Base-by-base conservation (phyloP, 2,113 vertebrate species). In the Climacteris rufus region DNA sequence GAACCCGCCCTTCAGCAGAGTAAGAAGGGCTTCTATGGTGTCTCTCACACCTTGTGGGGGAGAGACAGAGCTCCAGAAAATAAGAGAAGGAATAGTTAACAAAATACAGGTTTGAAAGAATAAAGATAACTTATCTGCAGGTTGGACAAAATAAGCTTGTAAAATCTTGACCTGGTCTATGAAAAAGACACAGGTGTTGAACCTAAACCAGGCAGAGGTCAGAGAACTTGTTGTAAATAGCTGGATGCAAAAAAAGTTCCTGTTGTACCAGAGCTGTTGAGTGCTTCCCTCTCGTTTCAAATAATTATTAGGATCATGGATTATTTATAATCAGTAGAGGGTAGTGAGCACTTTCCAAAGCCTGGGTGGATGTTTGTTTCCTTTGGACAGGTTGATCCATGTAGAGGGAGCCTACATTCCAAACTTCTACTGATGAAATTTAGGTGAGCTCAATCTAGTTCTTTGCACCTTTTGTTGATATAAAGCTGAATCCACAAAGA, bases 351-450 rank as follows among this genome's bases (percentile, higher is more conserved):
- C 92, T 78, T 70, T 70, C n/a, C n/a, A 40, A 66, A 71, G n/a
- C 28, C 22, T 79, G 0, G 0, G 11, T 37, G 8, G 9, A 6
- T 56, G 12, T 54, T 69, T 8, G 0, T 61, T 30, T 47, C 7
- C 50, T 69, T 84, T 64, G 60, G 21, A 54, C 7, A 56, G 40
- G 18, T 12, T 42, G 37, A 21, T 78, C 40, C 27, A 35, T 3
- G 1, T 17, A 78, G 9, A 64, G 17, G 11, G 9, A 85, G 5
- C 7, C 50, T 40, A 83, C 82, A 61, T 85, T 85, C 57, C 22
- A 70, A 13, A 30, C 6, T 74, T 14, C 20, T 40, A 37, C 13
- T 39, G 35, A 37, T 25, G n/a, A 76, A 83, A 50, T 82, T 87
- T 54, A 44, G 19, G 7, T 75, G 28, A 70, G 10, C 15, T 74